These are phyloP conservation scores for Stenoptilia bipunctidactyla DNA, from an alignment of 2,888 invertebrate genomes.

Conservation along the genomic window DNA sequence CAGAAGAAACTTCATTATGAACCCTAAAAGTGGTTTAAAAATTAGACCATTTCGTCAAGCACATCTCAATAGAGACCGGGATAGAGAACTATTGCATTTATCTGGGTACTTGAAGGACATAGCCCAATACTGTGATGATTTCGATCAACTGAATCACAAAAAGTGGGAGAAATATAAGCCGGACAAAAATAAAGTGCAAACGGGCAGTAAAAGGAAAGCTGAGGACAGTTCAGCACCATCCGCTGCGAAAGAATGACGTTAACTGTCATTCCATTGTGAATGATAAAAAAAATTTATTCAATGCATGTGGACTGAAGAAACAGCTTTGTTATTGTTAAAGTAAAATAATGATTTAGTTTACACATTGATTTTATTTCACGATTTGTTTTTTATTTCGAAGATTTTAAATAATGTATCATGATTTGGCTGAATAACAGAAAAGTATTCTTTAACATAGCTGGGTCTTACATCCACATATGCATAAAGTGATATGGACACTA, in stretches of 20 bases:
- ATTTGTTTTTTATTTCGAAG: too few species aligned
- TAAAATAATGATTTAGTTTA: too few species aligned
- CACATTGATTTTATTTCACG: too few species aligned
- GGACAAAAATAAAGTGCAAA: slow-evolving; percentile 36
- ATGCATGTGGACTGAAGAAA: too few species aligned
- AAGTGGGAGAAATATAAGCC: slow-evolving; percentile 90
- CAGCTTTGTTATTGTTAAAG: too few species aligned
- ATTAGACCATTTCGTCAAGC: slow-evolving; percentile 93
- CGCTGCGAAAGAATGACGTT: slow-evolving; percentile 51
- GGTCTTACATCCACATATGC: too few species aligned
- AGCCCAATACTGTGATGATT: slow-evolving; percentile 83
- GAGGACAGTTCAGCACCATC: slow-evolving; percentile 49
- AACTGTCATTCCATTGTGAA: too few species aligned
- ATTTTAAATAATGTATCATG: too few species aligned
- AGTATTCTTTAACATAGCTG: too few species aligned
- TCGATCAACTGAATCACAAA: slow-evolving; percentile 87
- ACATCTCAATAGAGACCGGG: slow-evolving; percentile 86
- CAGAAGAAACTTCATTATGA: slow-evolving; percentile 96
- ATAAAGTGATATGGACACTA: too few species aligned
- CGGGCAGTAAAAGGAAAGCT: slow-evolving; percentile 58
- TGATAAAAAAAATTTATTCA: too few species aligned
- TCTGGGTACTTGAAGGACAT: slow-evolving; percentile 87
- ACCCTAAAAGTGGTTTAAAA: slow-evolving; percentile 92
- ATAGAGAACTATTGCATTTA: slow-evolving; percentile 85
- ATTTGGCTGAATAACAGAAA: too few species aligned